A percentile compares a stretch with the other conserved stretches of the same genome.
phyloP scores from a whole-genome alignment of 2,888 invertebrate genomes.

The Cryptocephalus primarius region DNA sequence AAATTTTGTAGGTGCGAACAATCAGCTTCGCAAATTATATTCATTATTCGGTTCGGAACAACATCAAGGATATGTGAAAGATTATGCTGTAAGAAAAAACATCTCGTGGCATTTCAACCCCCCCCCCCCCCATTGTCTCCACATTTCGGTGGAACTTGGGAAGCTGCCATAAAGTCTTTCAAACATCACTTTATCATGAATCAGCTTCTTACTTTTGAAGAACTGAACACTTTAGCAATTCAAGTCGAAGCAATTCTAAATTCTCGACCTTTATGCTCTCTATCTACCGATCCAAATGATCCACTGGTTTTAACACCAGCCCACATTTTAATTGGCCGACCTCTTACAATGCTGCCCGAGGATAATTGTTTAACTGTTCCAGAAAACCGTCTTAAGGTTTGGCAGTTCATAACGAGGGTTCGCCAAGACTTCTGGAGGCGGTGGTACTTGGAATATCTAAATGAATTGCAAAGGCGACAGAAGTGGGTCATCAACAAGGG shows the following conservation, averaged over 20 bases:
- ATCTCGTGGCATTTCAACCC: constrained; percentile 8
- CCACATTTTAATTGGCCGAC: constrained; percentile 21
- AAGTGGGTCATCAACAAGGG: constrained; percentile 10
- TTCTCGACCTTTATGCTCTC: constrained; percentile 21
- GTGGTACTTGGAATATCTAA: constrained; percentile 19
- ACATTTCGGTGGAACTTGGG: constrained; percentile 7
- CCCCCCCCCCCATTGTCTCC: constrained; percentile 2
- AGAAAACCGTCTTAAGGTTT: constrained; percentile 11
- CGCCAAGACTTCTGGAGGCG: constrained; percentile 17
- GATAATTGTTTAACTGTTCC: constrained; percentile 7
- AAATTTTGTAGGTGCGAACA: constrained; percentile 5
- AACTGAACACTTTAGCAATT: constrained; percentile 10
- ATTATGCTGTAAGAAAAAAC: neutral
- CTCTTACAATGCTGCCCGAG: constrained; percentile 13
- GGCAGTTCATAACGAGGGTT: constrained; percentile 15
- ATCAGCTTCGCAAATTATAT: neutral
- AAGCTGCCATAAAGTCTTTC: constrained; percentile 4
- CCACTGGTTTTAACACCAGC: constrained; percentile 17
- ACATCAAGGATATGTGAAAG: neutral
- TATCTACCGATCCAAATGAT: constrained; percentile 19
- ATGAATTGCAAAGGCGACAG: constrained; percentile 12
- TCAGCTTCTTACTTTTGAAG: constrained; percentile 5
- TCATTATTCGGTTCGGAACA: neutral
- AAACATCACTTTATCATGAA: constrained; percentile 4
- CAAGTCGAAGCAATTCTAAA: constrained; percentile 26